Conservation (phyloP, 2,888 invertebrate genomes). For the Limnephilus marmoratus region DNA sequence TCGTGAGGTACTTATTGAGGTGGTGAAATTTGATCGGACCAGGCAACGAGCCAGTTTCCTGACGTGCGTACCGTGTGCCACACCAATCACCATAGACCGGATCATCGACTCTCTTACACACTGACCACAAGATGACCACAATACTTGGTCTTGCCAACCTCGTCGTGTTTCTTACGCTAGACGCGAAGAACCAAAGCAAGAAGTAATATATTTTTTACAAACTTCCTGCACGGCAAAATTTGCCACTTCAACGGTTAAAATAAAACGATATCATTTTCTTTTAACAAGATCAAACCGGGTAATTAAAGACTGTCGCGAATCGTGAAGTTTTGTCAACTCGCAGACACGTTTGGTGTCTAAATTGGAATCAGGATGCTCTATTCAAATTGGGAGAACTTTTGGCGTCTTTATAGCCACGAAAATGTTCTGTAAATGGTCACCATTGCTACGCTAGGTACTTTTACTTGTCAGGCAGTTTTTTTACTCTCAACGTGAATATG, state of each 20-base stretch:
- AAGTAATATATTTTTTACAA: too few relatives aligned
- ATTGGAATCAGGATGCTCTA: too few relatives aligned
- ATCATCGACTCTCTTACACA: slow-evolving; percentile 19
- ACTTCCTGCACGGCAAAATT: too few relatives aligned
- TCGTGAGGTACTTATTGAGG: not conserved
- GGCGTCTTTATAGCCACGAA: not conserved
- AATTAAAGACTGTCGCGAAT: not conserved
- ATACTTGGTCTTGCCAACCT: slow-evolving; percentile 4
- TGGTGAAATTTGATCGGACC: not conserved
- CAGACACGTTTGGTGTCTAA: too few relatives aligned
- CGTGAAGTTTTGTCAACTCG: not conserved
- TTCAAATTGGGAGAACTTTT: not conserved
- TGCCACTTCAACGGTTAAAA: not conserved
- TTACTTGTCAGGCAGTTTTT: too few relatives aligned
- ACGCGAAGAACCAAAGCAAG: not conserved
- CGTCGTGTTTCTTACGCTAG: not conserved
- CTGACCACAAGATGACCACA: slow-evolving; percentile 2
- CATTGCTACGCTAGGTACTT: not conserved
- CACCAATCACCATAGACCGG: not conserved
- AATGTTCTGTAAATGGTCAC: not conserved
- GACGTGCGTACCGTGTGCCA: not conserved
- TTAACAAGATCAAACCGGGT: not conserved
- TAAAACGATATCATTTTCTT: not conserved
- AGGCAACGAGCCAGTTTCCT: not conserved
- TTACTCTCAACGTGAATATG: too few relatives aligned